Base-by-base conservation (phyloP, 2,113 vertebrate species). In the Motacilla tschutschensis region DNA sequence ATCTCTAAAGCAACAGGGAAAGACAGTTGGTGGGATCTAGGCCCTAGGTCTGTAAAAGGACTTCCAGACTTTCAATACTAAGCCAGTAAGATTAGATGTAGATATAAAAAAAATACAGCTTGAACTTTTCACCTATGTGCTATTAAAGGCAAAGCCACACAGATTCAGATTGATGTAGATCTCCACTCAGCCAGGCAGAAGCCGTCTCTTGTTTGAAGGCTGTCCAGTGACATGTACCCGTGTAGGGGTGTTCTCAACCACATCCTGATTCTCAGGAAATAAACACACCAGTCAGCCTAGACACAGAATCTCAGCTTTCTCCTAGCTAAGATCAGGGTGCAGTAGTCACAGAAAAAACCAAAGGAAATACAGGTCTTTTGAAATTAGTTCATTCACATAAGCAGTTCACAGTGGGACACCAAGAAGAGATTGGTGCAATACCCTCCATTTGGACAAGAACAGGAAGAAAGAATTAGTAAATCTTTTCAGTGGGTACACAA, bases 381-480 rank as follows among this genome's bases (percentile, higher is more conserved):
- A 87, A 79, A 92, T 43, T 10, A 55, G 35, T 57, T 84, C 10
- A 31, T 24, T 48, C 21, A 2, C 18, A 22, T 12, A 19, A 70
- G 55, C 17, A 29, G 67, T 44, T 84, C 51, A 59, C 22, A 55
- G 44, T 10, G 12, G 71, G 83, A 81, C 43, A 78, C 9, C 8
- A 57, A 55, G 33, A 47, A 75, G 17, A 72, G 70, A 76, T 3
- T 40, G 55, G 78, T 76, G 79, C 64, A 90, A 86, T 40, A 87
- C 33, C 4, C 51, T 59, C 38, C 71, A 65, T 58, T 59, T 55
- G 57, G 79, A 50, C 59, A 62, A 54, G 38, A 73, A 47, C 64
- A 63, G 75, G 91, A 88, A 86, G 73, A 73, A 79, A 41, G 63
- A 79, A 79, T 79, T 81, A 89, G 5, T 26, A 69, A 79, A 12